Conservation (phyloP, 2,797 vertebrate genomes). For the Gymnopithys bicolor region DNA sequence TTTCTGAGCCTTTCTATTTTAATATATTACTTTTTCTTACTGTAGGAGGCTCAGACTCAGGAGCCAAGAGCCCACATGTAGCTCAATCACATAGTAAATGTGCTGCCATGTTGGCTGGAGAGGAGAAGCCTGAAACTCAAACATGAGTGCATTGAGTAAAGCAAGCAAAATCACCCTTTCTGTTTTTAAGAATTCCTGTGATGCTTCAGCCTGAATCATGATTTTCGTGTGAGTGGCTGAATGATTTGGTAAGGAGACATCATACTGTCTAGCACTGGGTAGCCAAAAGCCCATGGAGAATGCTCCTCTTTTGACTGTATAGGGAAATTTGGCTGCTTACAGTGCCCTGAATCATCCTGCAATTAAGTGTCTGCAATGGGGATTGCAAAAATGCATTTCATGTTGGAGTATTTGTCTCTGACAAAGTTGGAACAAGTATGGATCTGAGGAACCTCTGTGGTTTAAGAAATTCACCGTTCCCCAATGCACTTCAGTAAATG, state of each 20-base stretch:
- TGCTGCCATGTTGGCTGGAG: background rate
- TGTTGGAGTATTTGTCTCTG: background rate
- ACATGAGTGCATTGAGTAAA: background rate
- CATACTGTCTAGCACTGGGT: background rate
- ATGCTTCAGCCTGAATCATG: constrained; percentile 29
- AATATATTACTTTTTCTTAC: background rate
- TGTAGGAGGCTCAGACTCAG: background rate
- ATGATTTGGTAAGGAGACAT: constrained; percentile 18
- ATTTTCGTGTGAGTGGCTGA: background rate
- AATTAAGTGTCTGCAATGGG: constrained; percentile 30
- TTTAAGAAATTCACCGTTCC: background rate
- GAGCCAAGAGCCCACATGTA: background rate
- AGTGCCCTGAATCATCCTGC: constrained; percentile 55
- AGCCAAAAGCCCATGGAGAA: background rate
- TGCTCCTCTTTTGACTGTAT: constrained; percentile 6
- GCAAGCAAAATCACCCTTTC: background rate
- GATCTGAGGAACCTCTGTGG: background rate
- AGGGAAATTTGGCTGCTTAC: constrained; percentile 32
- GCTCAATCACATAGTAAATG: fast-evolving
- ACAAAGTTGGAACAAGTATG: background rate
- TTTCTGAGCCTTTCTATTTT: background rate
- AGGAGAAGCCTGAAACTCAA: background rate
- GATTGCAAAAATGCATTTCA: constrained; percentile 9
- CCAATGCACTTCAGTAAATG: background rate
- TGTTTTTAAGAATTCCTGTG: background rate